These are phyloP conservation scores for Apodemus speciosus DNA, from an alignment of 2,113 vertebrate genomes.

Conservation along the genomic window DNA sequence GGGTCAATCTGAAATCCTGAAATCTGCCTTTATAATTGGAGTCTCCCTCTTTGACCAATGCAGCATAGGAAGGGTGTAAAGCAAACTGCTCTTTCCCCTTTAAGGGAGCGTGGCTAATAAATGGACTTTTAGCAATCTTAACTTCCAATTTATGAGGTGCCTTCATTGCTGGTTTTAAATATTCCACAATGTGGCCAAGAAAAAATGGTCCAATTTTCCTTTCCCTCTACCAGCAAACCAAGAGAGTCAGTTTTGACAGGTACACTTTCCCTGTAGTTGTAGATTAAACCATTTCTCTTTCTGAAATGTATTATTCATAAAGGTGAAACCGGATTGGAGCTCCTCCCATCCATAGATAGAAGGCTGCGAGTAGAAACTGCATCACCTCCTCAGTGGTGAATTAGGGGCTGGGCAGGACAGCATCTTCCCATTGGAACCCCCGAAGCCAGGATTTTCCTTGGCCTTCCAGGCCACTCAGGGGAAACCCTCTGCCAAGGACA, in stretches of 20 bases:
- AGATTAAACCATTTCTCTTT: slow-evolving; percentile 52
- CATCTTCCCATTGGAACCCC: background rate
- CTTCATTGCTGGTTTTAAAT: slow-evolving; percentile 61
- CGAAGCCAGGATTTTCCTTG: slow-evolving; percentile 40
- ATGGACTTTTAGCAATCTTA: slow-evolving; percentile 16
- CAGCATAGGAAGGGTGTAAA: slow-evolving; percentile 5
- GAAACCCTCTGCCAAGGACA: slow-evolving; percentile 48
- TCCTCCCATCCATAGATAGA: background rate
- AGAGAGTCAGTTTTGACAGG: slow-evolving; percentile 60
- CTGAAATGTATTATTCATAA: slow-evolving; percentile 75
- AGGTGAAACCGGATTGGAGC: slow-evolving; percentile 6
- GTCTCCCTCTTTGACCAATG: slow-evolving; percentile 52
- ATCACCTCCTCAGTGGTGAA: background rate
- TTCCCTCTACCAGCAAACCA: slow-evolving; percentile 61
- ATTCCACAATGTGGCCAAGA: slow-evolving; percentile 55
- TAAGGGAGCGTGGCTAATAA: slow-evolving; percentile 47
- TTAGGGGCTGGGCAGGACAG: background rate
- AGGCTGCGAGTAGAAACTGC: background rate
- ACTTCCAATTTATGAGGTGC: slow-evolving; percentile 57
- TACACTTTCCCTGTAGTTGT: slow-evolving; percentile 53
- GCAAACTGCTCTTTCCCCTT: background rate
- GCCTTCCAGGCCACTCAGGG: background rate
- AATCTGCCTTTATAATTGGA: slow-evolving; percentile 57
- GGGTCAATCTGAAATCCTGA: slow-evolving; percentile 54
- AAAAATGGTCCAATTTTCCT: slow-evolving; percentile 62